A percentile compares a stretch with the other conserved stretches of the same genome.
Conservation (phyloP, 2,797 vertebrate genomes). For the Sebastiscus albofasciatus region DNA sequence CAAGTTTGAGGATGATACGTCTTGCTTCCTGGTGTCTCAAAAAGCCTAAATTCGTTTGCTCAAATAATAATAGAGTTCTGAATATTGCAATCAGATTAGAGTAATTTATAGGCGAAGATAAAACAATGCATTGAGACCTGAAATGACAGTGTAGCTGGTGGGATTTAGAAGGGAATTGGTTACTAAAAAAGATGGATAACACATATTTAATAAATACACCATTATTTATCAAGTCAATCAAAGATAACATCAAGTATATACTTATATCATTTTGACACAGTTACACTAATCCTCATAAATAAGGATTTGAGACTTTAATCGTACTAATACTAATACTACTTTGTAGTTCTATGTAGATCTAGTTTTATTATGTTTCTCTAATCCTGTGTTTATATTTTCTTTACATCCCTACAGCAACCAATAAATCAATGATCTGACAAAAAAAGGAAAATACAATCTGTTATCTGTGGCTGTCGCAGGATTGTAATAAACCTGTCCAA, state of each 20-base stretch:
- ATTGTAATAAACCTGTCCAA: background rate
- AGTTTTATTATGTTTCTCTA: background rate
- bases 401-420: background rate
- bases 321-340: background rate
- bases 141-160: constrained; percentile 13
- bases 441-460: background rate
- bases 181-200: constrained; percentile 3
- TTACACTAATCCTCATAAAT: constrained; percentile 4
- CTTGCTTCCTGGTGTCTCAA: constrained; percentile 9
- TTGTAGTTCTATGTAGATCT: background rate
- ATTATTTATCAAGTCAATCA: constrained; percentile 7
- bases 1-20: constrained; percentile 22
- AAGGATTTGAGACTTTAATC: background rate
- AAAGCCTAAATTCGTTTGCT: constrained; percentile 24
- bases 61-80: constrained; percentile 28
- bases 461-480: too few species aligned
- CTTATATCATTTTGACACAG: background rate
- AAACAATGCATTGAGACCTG: background rate
- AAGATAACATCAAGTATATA: background rate
- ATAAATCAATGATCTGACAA: background rate
- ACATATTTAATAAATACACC: constrained; percentile 32
- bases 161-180: constrained; percentile 10
- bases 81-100: constrained; percentile 51
- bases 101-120: constrained; percentile 28
- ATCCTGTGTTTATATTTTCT: background rate